Evolutionary conservation across 2,113 vertebrate species (phyloP).

Genomic region (Sigmodon hispidus): DNA sequence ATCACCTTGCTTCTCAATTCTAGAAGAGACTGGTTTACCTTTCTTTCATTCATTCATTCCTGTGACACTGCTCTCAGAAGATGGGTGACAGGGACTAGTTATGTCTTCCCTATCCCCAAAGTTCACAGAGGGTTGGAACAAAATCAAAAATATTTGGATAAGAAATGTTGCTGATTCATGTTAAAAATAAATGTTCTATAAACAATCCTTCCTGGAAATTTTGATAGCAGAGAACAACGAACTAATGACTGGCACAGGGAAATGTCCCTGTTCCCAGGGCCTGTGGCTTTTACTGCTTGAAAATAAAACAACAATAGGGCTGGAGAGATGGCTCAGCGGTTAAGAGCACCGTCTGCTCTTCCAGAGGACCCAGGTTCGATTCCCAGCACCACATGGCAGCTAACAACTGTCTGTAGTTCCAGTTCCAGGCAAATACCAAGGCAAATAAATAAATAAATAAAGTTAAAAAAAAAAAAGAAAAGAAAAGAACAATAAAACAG

Average conservation of each 20-base stretch:
- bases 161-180: not conserved
- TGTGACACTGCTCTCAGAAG: not conserved
- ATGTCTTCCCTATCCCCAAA: not conserved
- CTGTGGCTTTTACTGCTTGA: not conserved
- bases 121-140: slow-evolving; percentile 29
- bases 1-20: not conserved
- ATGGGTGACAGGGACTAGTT: not conserved
- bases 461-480: too few relatives aligned
- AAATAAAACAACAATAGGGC: not conserved
- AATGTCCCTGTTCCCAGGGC: not conserved
- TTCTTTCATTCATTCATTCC: fast-evolving
- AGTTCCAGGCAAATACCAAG: too few relatives aligned
- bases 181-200: slow-evolving; percentile 53
- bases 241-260: not conserved
- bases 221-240: not conserved
- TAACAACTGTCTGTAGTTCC: too few relatives aligned
- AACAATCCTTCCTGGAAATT: not conserved
- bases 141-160: slow-evolving; percentile 14
- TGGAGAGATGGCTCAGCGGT: too few relatives aligned
- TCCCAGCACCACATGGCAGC: too few relatives aligned
- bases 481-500: not conserved
- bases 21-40: fast-evolving
- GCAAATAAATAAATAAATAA: too few relatives aligned
- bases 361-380: too few relatives aligned
- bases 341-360: too few relatives aligned